Conservation (phyloP, 2,888 invertebrate species). For the Odiellus spinosus region DNA sequence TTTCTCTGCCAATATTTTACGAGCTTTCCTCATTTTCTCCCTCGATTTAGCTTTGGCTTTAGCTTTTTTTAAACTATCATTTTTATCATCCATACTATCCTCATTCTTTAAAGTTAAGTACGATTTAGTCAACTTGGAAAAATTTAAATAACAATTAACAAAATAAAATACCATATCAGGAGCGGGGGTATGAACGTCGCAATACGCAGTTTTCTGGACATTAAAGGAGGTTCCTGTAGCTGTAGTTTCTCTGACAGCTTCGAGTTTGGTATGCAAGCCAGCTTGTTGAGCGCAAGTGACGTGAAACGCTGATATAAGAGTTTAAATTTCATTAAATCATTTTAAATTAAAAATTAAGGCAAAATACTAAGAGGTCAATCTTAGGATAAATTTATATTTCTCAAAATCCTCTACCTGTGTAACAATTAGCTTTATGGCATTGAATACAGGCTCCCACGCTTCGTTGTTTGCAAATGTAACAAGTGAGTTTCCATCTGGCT, state of each 20-base stretch:
- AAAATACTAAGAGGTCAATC: too few species aligned
- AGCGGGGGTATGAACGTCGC: conserved; percentile 78
- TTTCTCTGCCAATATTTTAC: conserved; percentile 72
- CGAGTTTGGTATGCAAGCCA: conserved; percentile 88
- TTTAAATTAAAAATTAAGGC: neutral
- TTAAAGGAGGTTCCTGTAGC: conserved; percentile 52
- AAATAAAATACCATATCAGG: conserved; percentile 23
- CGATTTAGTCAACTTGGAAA: neutral
- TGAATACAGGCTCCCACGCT: conserved; percentile 94
- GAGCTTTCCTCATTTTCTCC: conserved; percentile 69
- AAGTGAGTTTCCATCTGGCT: conserved; percentile 88
- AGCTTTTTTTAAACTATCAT: conserved; percentile 20
- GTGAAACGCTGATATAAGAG: conserved; percentile 58
- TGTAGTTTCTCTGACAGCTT: conserved; percentile 55
- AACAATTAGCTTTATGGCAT: conserved; percentile 90
- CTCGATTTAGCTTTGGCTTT: conserved; percentile 44
- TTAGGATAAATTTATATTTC: too few species aligned
- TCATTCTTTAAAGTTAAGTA: conserved; percentile 18
- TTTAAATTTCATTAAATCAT: conserved; percentile 1
- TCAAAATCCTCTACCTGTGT: too few species aligned
- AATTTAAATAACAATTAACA: neutral
- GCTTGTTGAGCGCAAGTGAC: conserved; percentile 96
- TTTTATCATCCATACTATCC: conserved; percentile 24
- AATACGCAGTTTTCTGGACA: conserved; percentile 89
- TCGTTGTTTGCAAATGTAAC: conserved; percentile 87